These are phyloP conservation scores for Gonioctena quinquepunctata DNA, from an alignment of 1,140 invertebrate genomes.

Conservation along the genomic window DNA sequence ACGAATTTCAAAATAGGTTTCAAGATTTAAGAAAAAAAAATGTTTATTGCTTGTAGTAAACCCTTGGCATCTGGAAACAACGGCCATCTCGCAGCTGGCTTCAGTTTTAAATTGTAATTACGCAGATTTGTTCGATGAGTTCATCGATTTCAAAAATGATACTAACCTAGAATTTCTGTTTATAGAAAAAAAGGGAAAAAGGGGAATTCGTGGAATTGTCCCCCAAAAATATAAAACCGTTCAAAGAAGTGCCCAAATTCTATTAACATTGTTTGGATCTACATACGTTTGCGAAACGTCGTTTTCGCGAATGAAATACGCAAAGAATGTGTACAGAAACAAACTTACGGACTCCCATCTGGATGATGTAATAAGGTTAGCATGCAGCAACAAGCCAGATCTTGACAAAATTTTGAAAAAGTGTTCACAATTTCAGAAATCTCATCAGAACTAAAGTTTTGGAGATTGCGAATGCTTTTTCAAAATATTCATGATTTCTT, in stretches of 20 bases:
- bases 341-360: constrained; percentile 6
- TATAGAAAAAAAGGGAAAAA: constrained; percentile 6
- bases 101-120: constrained; percentile 14
- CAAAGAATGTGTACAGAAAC: constrained; percentile 14
- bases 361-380: constrained; percentile 6
- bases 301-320: constrained; percentile 3
- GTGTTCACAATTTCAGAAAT: constrained; percentile 10
- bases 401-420: constrained; percentile 11
- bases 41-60: no score
- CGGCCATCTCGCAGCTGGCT: background rate
- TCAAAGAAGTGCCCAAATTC: constrained; percentile 11
- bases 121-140: background rate
- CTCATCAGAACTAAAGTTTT: background rate
- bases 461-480: no score
- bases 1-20: background rate
- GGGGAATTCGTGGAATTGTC: background rate
- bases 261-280: constrained; percentile 12
- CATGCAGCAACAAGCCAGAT: constrained; percentile 12
- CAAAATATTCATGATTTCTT: no score
- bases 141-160: constrained; percentile 11
- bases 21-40: constrained; percentile 6
- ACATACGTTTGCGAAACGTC: constrained; percentile 10
- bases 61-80: constrained; percentile 6
- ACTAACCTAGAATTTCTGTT: constrained; percentile 8
- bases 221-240: constrained; percentile 15